Evolutionary conservation across 2,888 invertebrate species (phyloP), one percentile per base, ranked within the genome.

Genomic region (Villa cingulata): DNA sequence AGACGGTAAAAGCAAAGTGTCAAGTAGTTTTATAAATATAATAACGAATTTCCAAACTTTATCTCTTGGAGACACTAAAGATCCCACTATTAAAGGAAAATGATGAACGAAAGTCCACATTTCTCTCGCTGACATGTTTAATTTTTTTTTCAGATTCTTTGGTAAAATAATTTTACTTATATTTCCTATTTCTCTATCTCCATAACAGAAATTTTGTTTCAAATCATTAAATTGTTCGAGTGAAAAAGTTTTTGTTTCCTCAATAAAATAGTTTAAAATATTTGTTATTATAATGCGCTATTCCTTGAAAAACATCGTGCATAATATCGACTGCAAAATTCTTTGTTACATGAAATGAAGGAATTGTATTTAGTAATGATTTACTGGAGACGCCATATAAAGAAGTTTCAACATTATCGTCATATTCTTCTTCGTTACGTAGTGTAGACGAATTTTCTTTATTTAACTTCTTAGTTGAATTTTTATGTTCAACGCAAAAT

Each of bases 31-130:
- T 37, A 50, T 45, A 43, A 51, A 39, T 37, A 15, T 38, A 47
- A 39, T 17, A 16, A 48, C 36, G 15, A 51, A 51, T 29, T 43
- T 46, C 47, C 53, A 50, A 19, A 49, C 43, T 40, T 37, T 17
- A 36, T 52, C 50, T 37, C 45, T 54, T 39, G 32, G 37, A 29
- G 53, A 46, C 16, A 53, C 43, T 44, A 52, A 48, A 43, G 48
- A 45, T 23, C 53, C 49, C 14, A 51, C 14, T 36, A 51, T 53
- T 19, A 53, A 38, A 14, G 51, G 43, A 34, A 53, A 51, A 43
- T 48, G 36, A 32, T 53, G 53, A 39, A 43, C 15, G 39, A 53
- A 51, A 15, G 53, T 51, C 53, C 51, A 53, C 40, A 48, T 51
- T 51, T 51, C 53, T 46, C 47, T 51, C 32, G 49, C 51, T 29